These are phyloP conservation scores for Anoplopoma fimbria DNA, from an alignment of 2,113 vertebrate genomes.

Conservation along the genomic window DNA sequence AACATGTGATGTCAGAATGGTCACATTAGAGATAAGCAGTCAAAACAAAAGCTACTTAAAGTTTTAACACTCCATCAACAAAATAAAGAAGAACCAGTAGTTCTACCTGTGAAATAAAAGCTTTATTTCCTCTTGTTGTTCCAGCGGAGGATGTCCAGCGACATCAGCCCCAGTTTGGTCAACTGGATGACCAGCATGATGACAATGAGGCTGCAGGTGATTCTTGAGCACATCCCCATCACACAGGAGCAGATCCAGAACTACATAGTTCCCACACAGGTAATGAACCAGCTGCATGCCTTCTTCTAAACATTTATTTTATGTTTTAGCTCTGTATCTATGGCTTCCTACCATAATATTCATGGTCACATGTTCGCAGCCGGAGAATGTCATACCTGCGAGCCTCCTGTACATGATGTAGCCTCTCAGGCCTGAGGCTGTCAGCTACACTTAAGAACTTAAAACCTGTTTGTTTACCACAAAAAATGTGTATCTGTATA, in stretches of 20 bases:
- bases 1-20: not conserved
- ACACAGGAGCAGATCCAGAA: constrained; percentile 88
- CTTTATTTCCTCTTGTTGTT: not conserved
- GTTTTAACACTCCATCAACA: not conserved
- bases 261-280: constrained; percentile 85
- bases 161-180: constrained; percentile 91
- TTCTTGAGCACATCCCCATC: constrained; percentile 92
- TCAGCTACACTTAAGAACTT: not conserved
- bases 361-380: not conserved
- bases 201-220: constrained; percentile 91
- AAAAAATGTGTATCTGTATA: not conserved
- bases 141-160: constrained; percentile 91
- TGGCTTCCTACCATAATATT: not conserved
- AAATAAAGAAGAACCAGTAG: not conserved
- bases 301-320: not conserved
- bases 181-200: constrained; percentile 97
- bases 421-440: not conserved
- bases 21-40: not conserved
- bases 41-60: not conserved
- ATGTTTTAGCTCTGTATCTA: not conserved
- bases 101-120: not conserved
- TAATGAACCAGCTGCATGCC: constrained; percentile 7
- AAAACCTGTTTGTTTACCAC: not conserved
- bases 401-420: not conserved
- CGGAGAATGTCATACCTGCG: not conserved